Base-by-base conservation (phyloP, 2,888 invertebrate genomes). In the Oeneis ivallda region DNA sequence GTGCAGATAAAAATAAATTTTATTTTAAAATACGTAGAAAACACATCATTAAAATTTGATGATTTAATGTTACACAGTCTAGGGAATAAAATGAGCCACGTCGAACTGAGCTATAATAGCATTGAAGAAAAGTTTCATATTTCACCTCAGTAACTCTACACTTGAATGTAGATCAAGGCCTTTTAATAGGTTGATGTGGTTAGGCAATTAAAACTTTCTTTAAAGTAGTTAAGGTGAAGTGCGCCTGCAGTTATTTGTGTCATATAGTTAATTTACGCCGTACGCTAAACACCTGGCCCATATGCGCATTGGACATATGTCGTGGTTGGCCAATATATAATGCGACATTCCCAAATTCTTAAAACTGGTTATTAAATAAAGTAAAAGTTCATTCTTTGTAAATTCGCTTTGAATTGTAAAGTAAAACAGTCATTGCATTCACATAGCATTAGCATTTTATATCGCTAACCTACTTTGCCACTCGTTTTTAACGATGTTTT, bases 381-480 rank as follows among this genome's bases (percentile, higher is more conserved):
- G n/a, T 41, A 32, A 41, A 6, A 41, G 32, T 34, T 45, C 32
- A 7, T 58, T 43, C 58, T n/a, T 34, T 15, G 54, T 15, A 54
- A 54, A 57, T 43, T 32, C n/a, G 58, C 26, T 43, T 45, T 26
- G 26, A 45, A 45, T 43, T 5, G 58, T 58, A 34, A 58, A 58
- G 15, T 57, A 54, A 57, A 58, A 57, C 41, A 41, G 56, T 17
- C 47, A 34, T 41, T 53, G 58, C 54, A 54, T 66, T 67, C 58
- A 53, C 61, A 66, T 54, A 68, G 15, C 62, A 67, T 65, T 66
- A 56, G 37, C 52, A 61, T 54, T 43, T 47, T 26, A 65, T 52
- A 63, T 64, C 49, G 56, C 61, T 64, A 62, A 53, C 57, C 70
- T 65, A 62, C 37, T 54, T 64, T 39, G 34, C 19, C 52, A 50